Conservation (phyloP, 2,888 invertebrate species). For the Drosophila macrospina region DNA sequence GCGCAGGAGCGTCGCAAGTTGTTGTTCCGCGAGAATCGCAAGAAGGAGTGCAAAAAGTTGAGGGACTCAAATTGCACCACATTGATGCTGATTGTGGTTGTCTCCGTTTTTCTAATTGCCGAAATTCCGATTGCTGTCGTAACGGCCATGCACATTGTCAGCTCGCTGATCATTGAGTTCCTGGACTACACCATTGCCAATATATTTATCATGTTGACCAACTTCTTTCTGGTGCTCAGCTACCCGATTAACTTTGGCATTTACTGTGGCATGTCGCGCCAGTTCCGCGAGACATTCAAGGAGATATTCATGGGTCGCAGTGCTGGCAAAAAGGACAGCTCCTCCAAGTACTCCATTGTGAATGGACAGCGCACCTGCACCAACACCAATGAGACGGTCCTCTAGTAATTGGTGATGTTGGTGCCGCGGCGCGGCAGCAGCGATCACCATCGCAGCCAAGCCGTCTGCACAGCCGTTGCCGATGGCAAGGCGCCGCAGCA, state of each 20-base stretch:
- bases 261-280: conserved; percentile 97
- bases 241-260: conserved; percentile 98
- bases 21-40: conserved; percentile 91
- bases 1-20: conserved; percentile 92
- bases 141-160: conserved; percentile 93
- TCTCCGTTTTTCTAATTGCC: conserved; percentile 92
- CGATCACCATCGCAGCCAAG: conserved; percentile 66
- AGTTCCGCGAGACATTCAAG: conserved; percentile 97
- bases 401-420: conserved; percentile 83
- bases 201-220: conserved; percentile 92
- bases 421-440: conserved; percentile 79
- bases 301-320: conserved; percentile 88
- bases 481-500: conserved; percentile 41
- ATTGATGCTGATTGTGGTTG: conserved; percentile 94
- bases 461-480: conserved; percentile 54
- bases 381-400: conserved; percentile 93
- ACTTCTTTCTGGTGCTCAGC: conserved; percentile 95
- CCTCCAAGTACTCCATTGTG: conserved; percentile 92
- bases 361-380: conserved; percentile 93
- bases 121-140: conserved; percentile 94
- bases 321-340: conserved; percentile 88
- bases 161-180: conserved; percentile 90
- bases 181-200: conserved; percentile 92
- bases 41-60: conserved; percentile 91
- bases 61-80: conserved; percentile 93